Conservation (phyloP, 92 coral and sea anemone genomes). For the Diadumene lineata region DNA sequence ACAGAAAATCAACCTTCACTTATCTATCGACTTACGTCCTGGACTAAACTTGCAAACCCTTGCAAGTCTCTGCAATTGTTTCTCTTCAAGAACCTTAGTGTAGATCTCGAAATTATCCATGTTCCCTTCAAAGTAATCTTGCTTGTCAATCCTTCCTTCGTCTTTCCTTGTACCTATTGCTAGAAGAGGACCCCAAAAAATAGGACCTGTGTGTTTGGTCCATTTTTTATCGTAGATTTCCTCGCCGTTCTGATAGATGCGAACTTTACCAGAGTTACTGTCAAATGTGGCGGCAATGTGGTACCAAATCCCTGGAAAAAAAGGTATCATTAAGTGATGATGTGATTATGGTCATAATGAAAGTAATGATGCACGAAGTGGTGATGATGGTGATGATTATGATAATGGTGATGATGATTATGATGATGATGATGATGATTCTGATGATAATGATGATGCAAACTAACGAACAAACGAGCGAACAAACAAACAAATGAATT, state of each 20-base stretch:
- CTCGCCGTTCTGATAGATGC: slow-evolving; percentile 57
- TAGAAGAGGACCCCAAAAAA: slow-evolving; percentile 53
- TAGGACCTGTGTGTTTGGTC: slow-evolving; percentile 30
- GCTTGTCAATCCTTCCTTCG: slow-evolving; percentile 8
- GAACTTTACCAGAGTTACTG: slow-evolving; percentile 57
- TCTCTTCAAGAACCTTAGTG: slow-evolving; percentile 42
- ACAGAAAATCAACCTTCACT: too few species aligned
- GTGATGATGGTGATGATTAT: too few species aligned
- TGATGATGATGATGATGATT: too few species aligned
- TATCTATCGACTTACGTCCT: too few species aligned
- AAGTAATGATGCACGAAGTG: too few species aligned
- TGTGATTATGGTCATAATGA: too few species aligned
- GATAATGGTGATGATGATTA: too few species aligned
- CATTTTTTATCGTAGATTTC: slow-evolving; percentile 20
- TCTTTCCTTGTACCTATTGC: slow-evolving; percentile 39
- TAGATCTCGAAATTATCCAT: slow-evolving; percentile 71
- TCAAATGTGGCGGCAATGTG: slow-evolving; percentile 61
- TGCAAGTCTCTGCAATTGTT: slow-evolving; percentile 31
- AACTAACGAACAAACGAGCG: too few species aligned
- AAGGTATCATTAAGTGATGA: too few species aligned
- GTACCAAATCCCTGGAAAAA: slow-evolving; percentile 62
- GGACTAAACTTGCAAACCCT: too few species aligned
- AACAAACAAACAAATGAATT: too few species aligned
- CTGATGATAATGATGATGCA: too few species aligned
- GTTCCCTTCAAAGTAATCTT: slow-evolving; percentile 50